Base-by-base conservation (phyloP, 2,797 vertebrate genomes). In the Microcaecilia unicolor region DNA sequence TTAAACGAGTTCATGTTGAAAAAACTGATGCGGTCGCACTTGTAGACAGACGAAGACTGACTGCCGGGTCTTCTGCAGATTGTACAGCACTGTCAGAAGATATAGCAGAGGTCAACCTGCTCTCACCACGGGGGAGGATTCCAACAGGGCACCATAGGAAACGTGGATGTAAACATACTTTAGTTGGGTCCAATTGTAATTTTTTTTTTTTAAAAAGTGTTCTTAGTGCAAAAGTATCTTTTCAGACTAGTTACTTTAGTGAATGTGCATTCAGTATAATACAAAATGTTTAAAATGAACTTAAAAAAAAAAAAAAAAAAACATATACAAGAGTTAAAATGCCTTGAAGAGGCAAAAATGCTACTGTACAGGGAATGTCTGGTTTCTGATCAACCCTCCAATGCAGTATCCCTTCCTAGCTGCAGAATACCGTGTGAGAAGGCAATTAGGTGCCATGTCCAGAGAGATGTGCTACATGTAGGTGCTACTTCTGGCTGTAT, bases 261-360 rank as follows among this genome's bases (percentile, higher is more conserved):
- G 58, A 58, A 53, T 62, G 61, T 41, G 61, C 27, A 49, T 13
- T 56, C 44, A 48, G 33, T 43, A 66, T 64, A 64, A 61, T 34
- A 59, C 60, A 57, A n/a, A 61, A 63, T 14, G 11, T 34, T 14
- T 34, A 41, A 55, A 61, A 67, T 44, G 50, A 37, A 43, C 48
- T 61, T 59, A 51, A 49, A 52, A n/a, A n/a, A n/a, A 56, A 62
- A 65, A 51, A 49, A 52, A n/a, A n/a, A n/a, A 56, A 62, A 65
- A 50, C 34, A 44, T 19, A 34, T 41, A 42, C 0, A 15, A 60
- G 39, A 38, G 23, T 47, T 38, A 36, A 42, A 55, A n/a, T 17
- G 26, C 23, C 49, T 48, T 54, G 51, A 13, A 17, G 44, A 69
- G 67, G 65, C 45, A 59, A 54, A n/a, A 2, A 44, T 41, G 58